These are phyloP conservation scores for Archegozetes longisetosus DNA, from an alignment of 1,140 invertebrate species.

Conservation along the genomic window DNA sequence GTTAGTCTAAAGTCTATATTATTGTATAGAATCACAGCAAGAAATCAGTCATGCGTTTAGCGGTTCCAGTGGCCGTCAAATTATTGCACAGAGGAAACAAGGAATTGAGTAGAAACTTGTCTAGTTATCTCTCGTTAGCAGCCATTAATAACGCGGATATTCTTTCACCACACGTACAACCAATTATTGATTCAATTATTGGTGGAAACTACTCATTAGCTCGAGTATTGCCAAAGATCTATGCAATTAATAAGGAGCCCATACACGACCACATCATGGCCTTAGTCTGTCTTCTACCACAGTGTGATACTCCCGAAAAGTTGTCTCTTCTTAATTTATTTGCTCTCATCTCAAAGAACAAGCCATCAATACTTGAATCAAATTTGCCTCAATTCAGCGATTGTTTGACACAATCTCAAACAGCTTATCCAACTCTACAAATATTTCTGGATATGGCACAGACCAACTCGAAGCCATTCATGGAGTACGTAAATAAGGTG, in stretches of 20 bases:
- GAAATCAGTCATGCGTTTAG: constrained; percentile 67
- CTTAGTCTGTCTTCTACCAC: constrained; percentile 56
- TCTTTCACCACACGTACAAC: constrained; percentile 64
- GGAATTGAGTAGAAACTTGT: constrained; percentile 71
- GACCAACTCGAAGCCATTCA: constrained; percentile 43
- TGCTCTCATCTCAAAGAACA: constrained; percentile 56
- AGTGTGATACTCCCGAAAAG: constrained; percentile 65
- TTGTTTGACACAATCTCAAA: constrained; percentile 41
- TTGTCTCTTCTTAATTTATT: constrained; percentile 62
- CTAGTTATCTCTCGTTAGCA: constrained; percentile 77
- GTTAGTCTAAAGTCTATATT: background rate
- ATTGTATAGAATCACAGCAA: constrained; percentile 59
- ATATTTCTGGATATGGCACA: constrained; percentile 58
- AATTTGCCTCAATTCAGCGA: constrained; percentile 56
- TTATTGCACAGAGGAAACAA: constrained; percentile 75
- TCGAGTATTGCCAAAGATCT: constrained; percentile 68
- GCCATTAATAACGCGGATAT: constrained; percentile 74
- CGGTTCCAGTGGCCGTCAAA: constrained; percentile 73
- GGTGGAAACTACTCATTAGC: constrained; percentile 69
- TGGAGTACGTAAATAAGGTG: constrained; percentile 47
- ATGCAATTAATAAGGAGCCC: constrained; percentile 63
- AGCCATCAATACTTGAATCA: constrained; percentile 55
- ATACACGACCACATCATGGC: constrained; percentile 65
- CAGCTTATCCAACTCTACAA: constrained; percentile 46
- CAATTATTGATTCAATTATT: constrained; percentile 74